Evolutionary conservation across 2,113 vertebrate species (phyloP).

Genomic region (Macrotus californicus): DNA sequence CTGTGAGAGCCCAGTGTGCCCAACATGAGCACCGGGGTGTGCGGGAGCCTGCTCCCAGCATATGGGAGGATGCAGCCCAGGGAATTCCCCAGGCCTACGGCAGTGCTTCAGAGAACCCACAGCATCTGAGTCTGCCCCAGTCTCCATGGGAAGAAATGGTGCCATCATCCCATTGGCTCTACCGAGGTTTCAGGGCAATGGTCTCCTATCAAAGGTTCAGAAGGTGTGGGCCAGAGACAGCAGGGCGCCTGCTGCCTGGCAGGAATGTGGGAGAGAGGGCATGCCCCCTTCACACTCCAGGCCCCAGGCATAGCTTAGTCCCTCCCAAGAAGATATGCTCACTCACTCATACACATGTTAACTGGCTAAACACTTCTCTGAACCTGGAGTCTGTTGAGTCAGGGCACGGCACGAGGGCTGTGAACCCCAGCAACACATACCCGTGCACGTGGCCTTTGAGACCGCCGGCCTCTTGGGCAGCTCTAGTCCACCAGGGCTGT

Average conservation of each 20-base stretch:
- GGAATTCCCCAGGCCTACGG: neutral
- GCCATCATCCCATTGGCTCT: neutral
- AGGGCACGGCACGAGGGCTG: rapidly evolving
- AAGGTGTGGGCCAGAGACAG: neutral
- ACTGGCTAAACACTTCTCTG: neutral
- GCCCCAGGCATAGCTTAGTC: neutral
- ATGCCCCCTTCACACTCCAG: neutral
- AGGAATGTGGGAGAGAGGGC: rapidly evolving
- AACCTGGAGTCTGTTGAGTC: neutral
- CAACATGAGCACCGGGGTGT: neutral
- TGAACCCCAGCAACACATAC: constrained; percentile 69
- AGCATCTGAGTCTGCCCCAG: neutral
- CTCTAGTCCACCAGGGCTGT: neutral
- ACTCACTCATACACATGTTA: neutral
- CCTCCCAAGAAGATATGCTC: neutral
- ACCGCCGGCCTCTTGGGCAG: constrained; percentile 64
- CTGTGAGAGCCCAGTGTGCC: neutral
- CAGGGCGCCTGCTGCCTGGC: rapidly evolving
- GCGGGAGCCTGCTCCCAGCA: neutral
- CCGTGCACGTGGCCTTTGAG: constrained; percentile 70
- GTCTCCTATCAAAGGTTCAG: neutral
- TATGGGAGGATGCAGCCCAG: rapidly evolving
- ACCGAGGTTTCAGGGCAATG: neutral
- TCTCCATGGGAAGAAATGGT: neutral
- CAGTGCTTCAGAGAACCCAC: rapidly evolving